Evolutionary conservation across 2,888 invertebrate genomes (phyloP), one percentile per base, ranked within the genome.

Genomic region (Encarsia formosa): DNA sequence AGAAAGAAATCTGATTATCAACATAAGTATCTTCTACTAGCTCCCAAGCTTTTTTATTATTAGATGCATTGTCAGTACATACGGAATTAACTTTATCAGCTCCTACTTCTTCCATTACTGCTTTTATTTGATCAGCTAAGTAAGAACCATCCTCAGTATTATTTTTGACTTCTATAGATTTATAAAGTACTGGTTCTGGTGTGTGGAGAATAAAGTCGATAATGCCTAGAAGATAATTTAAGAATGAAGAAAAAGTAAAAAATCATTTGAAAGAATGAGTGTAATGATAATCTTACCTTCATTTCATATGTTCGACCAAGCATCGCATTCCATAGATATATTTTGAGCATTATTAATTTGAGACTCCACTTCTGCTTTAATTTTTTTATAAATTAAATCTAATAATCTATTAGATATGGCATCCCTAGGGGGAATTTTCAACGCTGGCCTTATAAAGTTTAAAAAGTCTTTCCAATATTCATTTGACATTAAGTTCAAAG

Each of bases 161-260:
- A 4, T 54, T 38, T 20, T 13, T 48, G 1, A 60, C 59, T 18
- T 16, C 29, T 16, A 62, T 31, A 3, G 49, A 57, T 54, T 51
- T 43, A 40, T 53, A 59, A 46, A 61, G 54, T 16, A 61, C 50
- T 22, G 61, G 63, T 19, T 51, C 49, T 32, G 59, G 61, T 11
- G 62, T 61, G 18, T 56, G 58, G 15, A 59, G 49, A 26, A 61
- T 52, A 39, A 61, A 61, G 48, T 62, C 60, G 13, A 61, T 52
- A 8, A 63, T 54, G 5, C 59, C 55, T n/a, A n/a, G n/a, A n/a
- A n/a, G n/a, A n/a, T n/a, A n/a, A n/a, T n/a, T n/a, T n/a, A n/a
- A n/a, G n/a, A n/a, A n/a, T n/a, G n/a, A n/a, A n/a, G n/a, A n/a
- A n/a, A n/a, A n/a, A n/a, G n/a, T n/a, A n/a, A n/a, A n/a, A n/a